Evolutionary conservation across 2,888 invertebrate genomes (phyloP).

Genomic region (Mycalesis mineus): DNA sequence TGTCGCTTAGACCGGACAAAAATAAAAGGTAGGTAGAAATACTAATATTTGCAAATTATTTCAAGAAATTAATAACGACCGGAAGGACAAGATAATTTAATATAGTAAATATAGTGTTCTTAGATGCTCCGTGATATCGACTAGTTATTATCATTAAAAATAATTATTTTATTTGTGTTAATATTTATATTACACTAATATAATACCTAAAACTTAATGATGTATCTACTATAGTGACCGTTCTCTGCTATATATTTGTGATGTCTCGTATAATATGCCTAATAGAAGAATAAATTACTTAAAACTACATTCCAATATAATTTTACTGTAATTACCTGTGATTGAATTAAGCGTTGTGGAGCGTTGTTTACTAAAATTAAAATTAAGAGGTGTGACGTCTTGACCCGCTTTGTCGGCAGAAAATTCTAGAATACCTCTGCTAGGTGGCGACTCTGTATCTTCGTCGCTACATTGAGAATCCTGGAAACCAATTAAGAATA

Average conservation of each 20-base stretch:
- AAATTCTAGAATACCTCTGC: slow-evolving; percentile 88
- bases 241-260: slow-evolving; percentile 10
- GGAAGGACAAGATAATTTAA: too few relatives aligned
- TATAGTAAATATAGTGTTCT: too few relatives aligned
- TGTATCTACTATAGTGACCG: too few relatives aligned
- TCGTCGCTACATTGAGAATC: slow-evolving; percentile 74
- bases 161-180: too few relatives aligned
- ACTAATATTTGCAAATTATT: too few relatives aligned
- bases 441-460: slow-evolving; percentile 72
- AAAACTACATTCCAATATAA: slow-evolving; percentile 31
- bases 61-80: too few relatives aligned
- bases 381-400: slow-evolving; percentile 91
- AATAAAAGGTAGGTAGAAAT: too few relatives aligned
- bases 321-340: slow-evolving; percentile 75
- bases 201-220: too few relatives aligned
- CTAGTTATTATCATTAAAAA: too few relatives aligned
- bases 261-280: slow-evolving; percentile 15
- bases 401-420: slow-evolving; percentile 91
- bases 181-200: too few relatives aligned
- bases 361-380: slow-evolving; percentile 85
- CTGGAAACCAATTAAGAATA: slow-evolving; percentile 35
- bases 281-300: slow-evolving; percentile 13
- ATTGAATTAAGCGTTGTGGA: slow-evolving; percentile 86
- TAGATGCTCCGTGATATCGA: too few relatives aligned
- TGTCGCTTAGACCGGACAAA: too few relatives aligned